Evolutionary conservation across 2,113 vertebrate species (phyloP), one percentile per base, ranked within the genome.

Genomic region (Carassius auratus): DNA sequence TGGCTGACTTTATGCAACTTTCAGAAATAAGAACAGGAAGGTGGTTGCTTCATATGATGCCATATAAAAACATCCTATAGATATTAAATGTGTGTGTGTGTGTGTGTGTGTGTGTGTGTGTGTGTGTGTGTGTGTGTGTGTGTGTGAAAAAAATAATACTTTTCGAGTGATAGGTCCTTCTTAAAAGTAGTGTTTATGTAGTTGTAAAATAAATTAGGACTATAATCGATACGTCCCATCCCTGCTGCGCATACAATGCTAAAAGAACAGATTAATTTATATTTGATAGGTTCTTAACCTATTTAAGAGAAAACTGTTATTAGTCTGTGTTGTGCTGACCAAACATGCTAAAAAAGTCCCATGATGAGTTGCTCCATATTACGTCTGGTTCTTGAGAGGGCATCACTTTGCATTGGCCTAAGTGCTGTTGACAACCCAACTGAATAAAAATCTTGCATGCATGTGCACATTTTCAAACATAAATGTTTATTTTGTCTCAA

Each of bases 401-500:
- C 78, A 66, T 81, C 78, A 81, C 59, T 81, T 81, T 64, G n/a
- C 78, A 48, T 66, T 26, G 78, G 59, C n/a, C 6, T 81, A 81
- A 81, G 78, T 81, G 78, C 59, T 48, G 59, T 81, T 81, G 78
- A 81, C 78, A 81, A 81, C 6, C 78, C 38, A 48, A 81, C 30
- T 81, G 78, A 81, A 81, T 81, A 45, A 64, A 48, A 66, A 81
- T 81, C 78, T 81, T 48, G 78, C 78, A 81, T 81, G 59, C 78
- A 66, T 81, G 78, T 64, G 78, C 78, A 66, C 59, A 81, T 66
- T 81, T 66, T 81, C 78, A 81, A 81, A 81, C 78, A 80, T 80
- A 81, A 81, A 81, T 81, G 78, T 81, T 81, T 81, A 81, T 81
- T 81, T 81, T 66, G 80, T 82, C 64, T 82, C 80, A 69, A 82